Base-by-base conservation (phyloP, 2,888 invertebrate species). In the Idaea straminata region DNA sequence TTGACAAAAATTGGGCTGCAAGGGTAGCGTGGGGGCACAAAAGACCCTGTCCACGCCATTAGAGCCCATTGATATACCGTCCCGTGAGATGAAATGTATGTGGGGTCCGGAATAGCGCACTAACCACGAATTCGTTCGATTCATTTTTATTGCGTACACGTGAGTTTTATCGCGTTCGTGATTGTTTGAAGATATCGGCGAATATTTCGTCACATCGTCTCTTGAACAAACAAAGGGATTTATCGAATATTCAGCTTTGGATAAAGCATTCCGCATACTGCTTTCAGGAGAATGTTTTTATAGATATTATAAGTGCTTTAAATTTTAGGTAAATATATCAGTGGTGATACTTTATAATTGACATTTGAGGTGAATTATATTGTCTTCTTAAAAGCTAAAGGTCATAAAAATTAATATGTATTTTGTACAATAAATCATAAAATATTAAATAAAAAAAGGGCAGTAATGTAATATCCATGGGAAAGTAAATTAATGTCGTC, bases 11-110 rank as follows among this genome's bases (percentile, higher is more conserved):
- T 76, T 75, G 77, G 76, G 76, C 71, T 72, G 80, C 75, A 74
- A 72, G 68, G 70, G 69, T 68, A 65, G 72, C 69, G 74, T 72
- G 68, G 65, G 64, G 61, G 25, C 67, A 67, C 67, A 84, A 85
- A 84, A 81, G 82, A 80, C 74, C 75, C 75, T 80, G 84, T 85
- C 84, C 84, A 77, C 82, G 79, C 85, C 84, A 89, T 89, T 89
- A 88, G 78, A 76, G 74, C 74, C 87, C 82, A 89, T 89, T 89
- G 86, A 89, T 86, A 85, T 80, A 77, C 73, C 75, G 77, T 79
- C 81, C 80, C 80, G 74, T 73, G 81, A 80, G 83, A 85, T 83
- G 80, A 80, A 81, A 84, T 81, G 82, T 81, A 77, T 79, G 78
- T 77, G 79, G 82, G 47, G 79, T 81, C 79, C 75, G 73, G 71